Evolutionary conservation across 2,888 invertebrate species (phyloP).

Genomic region (Malacosoma neustria): DNA sequence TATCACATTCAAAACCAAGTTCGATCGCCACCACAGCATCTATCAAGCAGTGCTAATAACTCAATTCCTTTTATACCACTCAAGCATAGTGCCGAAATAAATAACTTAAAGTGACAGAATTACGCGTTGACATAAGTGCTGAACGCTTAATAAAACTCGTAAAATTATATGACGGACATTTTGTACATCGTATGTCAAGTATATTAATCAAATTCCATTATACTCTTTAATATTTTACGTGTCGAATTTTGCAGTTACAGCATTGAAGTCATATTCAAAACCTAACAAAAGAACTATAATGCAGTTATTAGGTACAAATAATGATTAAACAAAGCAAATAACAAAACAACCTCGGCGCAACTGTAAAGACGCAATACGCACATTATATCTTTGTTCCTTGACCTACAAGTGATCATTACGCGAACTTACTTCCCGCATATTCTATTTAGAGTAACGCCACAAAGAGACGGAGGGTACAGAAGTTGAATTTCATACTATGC

Average conservation of each 20-base stretch:
- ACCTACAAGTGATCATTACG: constrained; percentile 1
- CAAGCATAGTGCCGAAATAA: too few relatives aligned
- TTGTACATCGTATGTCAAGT: too few relatives aligned
- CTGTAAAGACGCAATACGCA: neutral
- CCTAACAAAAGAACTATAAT: neutral
- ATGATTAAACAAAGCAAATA: neutral
- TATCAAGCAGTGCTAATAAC: too few relatives aligned
- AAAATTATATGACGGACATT: too few relatives aligned
- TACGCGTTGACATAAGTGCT: too few relatives aligned
- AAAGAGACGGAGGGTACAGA: too few relatives aligned
- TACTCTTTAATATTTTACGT: neutral
- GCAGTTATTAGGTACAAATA: neutral
- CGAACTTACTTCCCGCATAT: neutral
- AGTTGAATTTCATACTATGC: too few relatives aligned
- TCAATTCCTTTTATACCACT: too few relatives aligned
- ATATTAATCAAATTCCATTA: neutral
- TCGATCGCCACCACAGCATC: too few relatives aligned
- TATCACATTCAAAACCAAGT: too few relatives aligned
- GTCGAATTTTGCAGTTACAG: neutral
- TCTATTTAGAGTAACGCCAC: neutral
- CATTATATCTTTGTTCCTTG: neutral
- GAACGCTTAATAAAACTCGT: too few relatives aligned
- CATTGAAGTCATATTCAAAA: neutral
- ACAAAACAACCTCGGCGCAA: neutral
- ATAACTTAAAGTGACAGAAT: too few relatives aligned